Base-by-base conservation (phyloP, 2,888 invertebrate species). In the Chymomyza amoena region DNA sequence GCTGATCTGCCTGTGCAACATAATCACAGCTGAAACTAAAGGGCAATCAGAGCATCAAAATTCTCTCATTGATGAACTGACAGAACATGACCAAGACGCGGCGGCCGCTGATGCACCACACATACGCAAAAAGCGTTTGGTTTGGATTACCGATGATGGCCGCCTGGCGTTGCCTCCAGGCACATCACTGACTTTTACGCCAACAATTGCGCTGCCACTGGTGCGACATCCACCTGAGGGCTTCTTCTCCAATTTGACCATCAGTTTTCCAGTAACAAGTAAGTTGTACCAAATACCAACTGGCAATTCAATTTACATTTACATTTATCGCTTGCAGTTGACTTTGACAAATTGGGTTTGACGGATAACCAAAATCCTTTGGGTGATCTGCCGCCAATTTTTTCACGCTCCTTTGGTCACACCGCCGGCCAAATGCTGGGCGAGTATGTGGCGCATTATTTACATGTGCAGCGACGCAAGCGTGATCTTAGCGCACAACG, bases 301-400 rank as follows among this genome's bases (percentile, higher is more conserved):
- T 65, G 61, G 9, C 20, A 4, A 6, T 39, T 52, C 28, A 54
- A 32, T 25, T 6, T 52, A 20, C n/a, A n/a, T 59, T 51, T 6
- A 20, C 20, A 52, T 56, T 51, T 13, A 9, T 16, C 13, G 4
- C 18, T 51, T 64, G 3, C 93, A 97, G 97, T 97, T 91, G 96
- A 96, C 89, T 96, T 97, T 90, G 96, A 96, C 91, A 96, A 96
- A 90, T 92, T 97, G 77, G 97, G 97, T 15, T 90, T 97, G 80
- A 97, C 97, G n/a, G 97, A 97, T 89, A 96, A 97, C 89, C 96
- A 96, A 89, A 97, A 97, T 92, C 97, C 97, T 0, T 95, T 96
- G 87, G 97, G 97, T 16, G 95, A 95, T 59, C 91, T 96, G 68
- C 96, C 96, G 0, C 95, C 96, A 0, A 92, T 96, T 5, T 93